phyloP scores from a whole-genome alignment of 2,113 vertebrate species.

The Pyrgilauda ruficollis region DNA sequence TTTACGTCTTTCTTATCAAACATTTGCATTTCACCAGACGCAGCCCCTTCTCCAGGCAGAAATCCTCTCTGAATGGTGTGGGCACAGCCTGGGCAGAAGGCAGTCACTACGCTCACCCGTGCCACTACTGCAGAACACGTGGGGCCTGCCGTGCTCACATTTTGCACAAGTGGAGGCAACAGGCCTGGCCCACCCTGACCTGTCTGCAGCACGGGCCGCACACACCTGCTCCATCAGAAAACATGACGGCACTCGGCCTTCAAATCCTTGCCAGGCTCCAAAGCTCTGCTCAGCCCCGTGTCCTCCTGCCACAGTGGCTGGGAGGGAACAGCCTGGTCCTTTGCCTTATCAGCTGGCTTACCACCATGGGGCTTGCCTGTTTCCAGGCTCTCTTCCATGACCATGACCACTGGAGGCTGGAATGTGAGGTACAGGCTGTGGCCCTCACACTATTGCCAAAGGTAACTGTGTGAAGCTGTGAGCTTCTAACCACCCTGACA shows the following conservation, averaged over 20 bases:
- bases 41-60: background rate
- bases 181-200: background rate
- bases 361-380: background rate
- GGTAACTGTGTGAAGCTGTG: background rate
- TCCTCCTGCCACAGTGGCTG: background rate
- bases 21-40: background rate
- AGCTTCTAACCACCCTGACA: background rate
- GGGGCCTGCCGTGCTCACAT: too few relatives aligned
- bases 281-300: rapidly evolving
- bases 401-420: rapidly evolving
- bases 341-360: background rate
- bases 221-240: background rate
- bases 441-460: background rate
- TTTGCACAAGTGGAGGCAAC: too few relatives aligned
- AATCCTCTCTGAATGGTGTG: background rate
- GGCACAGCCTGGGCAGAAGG: background rate
- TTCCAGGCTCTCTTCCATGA: background rate
- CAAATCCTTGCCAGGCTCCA: background rate
- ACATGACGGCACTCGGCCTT: rapidly evolving
- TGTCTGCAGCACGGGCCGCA: background rate
- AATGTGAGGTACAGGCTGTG: background rate
- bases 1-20: background rate
- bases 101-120: rapidly evolving
- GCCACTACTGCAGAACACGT: rapidly evolving
- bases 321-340: background rate